A percentile compares a stretch with the other conserved stretches of the same genome.
phyloP scores from a whole-genome alignment of 2,113 vertebrate genomes.

The Cacatua alba region DNA sequence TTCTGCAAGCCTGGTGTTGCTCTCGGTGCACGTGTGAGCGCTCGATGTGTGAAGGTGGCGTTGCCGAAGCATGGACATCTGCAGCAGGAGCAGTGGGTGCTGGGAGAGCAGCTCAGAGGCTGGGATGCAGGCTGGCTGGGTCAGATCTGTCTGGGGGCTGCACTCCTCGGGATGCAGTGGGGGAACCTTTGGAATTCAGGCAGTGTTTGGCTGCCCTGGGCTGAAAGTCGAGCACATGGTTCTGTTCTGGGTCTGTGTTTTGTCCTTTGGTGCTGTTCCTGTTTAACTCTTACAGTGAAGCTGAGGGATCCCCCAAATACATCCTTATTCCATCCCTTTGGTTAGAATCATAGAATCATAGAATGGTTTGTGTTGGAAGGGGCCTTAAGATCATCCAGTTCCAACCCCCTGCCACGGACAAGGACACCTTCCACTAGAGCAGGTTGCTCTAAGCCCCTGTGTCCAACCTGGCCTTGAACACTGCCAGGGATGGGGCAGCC shows the following conservation, averaged over 20 bases:
- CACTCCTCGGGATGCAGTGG: not conserved
- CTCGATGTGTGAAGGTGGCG: not conserved
- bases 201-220: not conserved
- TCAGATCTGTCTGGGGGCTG: accelerated
- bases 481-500: not conserved
- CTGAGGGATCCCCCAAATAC: not conserved
- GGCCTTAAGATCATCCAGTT: not conserved
- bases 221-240: not conserved
- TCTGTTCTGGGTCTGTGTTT: not conserved
- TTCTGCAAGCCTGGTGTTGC: not conserved
- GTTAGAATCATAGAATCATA: not conserved
- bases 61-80: accelerated
- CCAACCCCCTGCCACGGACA: not conserved
- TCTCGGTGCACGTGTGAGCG: accelerated
- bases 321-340: not conserved
- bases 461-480: no score
- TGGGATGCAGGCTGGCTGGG: not conserved
- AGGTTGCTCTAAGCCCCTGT: not conserved
- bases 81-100: not conserved
- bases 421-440: not conserved
- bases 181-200: not conserved
- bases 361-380: not conserved
- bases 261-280: not conserved
- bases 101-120: not conserved
- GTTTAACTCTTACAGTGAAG: not conserved